These are phyloP conservation scores for Epinephelus malabaricus DNA, from an alignment of 2,797 vertebrate genomes.

Conservation along the genomic window DNA sequence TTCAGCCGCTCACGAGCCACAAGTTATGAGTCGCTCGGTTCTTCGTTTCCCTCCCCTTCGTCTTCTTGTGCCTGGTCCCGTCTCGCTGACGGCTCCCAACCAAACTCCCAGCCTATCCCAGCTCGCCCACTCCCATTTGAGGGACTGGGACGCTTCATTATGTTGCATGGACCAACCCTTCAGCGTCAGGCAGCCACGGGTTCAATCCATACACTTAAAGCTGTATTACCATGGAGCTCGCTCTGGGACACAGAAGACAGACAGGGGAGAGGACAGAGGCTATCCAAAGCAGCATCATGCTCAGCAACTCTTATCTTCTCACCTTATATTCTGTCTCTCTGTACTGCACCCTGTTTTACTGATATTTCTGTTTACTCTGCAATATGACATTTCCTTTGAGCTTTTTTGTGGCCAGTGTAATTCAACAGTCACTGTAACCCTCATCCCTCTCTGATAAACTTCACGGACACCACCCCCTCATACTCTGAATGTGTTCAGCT, in stretches of 20 bases:
- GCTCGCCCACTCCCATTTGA: conserved; percentile 82
- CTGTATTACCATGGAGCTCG: background rate
- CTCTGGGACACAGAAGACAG: too few relatives aligned
- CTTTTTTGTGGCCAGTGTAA: too few relatives aligned
- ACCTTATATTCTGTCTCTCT: background rate
- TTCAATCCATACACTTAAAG: background rate
- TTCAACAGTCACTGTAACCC: too few relatives aligned
- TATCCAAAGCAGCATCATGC: too few relatives aligned
- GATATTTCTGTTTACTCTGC: background rate
- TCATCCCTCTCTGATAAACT: too few relatives aligned
- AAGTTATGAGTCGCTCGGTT: conserved; percentile 41
- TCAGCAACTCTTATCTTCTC: too few relatives aligned
- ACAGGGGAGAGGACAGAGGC: too few relatives aligned
- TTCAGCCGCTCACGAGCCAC: conserved; percentile 48
- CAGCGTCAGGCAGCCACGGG: conserved; percentile 29
- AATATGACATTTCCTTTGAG: too few relatives aligned
- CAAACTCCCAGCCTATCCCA: conserved; percentile 88
- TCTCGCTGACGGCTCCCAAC: conserved; percentile 70
- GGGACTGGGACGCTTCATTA: conserved; percentile 48
- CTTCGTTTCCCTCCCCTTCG: conserved; percentile 3
- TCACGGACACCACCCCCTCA: background rate
- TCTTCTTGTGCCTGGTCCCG: conserved; percentile 42
- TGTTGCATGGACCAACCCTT: conserved; percentile 58
- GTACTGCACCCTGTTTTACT: background rate
- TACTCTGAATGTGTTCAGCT: background rate